Base-by-base conservation (phyloP, 2,797 vertebrate species). In the Cottoperca gobio region DNA sequence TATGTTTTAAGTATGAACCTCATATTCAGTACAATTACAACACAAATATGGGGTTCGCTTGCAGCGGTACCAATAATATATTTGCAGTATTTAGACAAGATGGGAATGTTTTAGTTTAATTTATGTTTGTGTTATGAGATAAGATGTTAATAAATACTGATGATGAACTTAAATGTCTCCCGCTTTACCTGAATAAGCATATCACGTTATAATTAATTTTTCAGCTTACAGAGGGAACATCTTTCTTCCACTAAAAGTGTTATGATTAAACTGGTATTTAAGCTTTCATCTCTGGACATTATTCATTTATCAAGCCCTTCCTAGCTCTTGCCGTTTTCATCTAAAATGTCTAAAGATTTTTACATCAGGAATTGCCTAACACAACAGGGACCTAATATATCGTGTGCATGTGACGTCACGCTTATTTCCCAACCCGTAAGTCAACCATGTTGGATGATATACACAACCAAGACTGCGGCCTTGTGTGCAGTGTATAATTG, bases 221-320 rank as follows among this genome's bases (percentile, higher is more conserved):
- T 72, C 24, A 31, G 37, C 33, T 73, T 23, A 66, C 54, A 40
- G 53, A 49, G 68, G 62, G 66, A 73, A 58, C 40, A 71, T 65
- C 37, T 53, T 6, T 57, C 53, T 68, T 57, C 43, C n/a, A 58
- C 37, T 48, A 28, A 43, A 43, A 35, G 62, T 82, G 66, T 81
- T 79, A 63, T 80, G 65, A 87, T 76, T 82, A 74, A 84, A 86
- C 17, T 52, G 63, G 62, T 72, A 52, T 88, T 84, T 55, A 81
- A 77, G 40, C 39, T 63, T 83, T 78, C 70, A 74, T 84, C 68
- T 65, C 11, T 43, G 6, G 39, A 66, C 65, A 79, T 88, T 50
- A 85, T 78, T 80, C 11, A 78, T 83, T 82, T 76, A 84, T 86
- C 54, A 82, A 68, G 45, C 50, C 72, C 62, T 79, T 81, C 79